Conservation (phyloP, 2,113 vertebrate genomes). For the Dipodomys stephensi region DNA sequence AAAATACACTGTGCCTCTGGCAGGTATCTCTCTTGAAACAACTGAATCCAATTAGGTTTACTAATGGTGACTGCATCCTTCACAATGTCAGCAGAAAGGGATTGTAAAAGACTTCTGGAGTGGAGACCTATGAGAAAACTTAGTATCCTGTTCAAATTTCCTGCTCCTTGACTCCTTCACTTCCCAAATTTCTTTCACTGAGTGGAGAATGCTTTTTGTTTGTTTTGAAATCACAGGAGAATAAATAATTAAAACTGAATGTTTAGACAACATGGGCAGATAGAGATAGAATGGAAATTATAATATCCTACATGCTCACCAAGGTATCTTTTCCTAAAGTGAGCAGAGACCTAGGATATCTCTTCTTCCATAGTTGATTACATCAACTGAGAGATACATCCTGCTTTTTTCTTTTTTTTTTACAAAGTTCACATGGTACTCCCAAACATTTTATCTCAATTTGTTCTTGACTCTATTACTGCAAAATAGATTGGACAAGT, state of each 20-base stretch:
- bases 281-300: background rate
- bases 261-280: background rate
- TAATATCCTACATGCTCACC: background rate
- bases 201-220: background rate
- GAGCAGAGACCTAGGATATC: background rate
- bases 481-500: background rate
- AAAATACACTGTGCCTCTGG: background rate
- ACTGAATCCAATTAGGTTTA: background rate
- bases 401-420: background rate
- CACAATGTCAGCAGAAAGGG: background rate
- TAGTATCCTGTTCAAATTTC: background rate
- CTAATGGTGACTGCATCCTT: background rate
- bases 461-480: background rate
- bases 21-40: background rate
- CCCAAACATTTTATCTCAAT: background rate
- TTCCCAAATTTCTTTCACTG: background rate
- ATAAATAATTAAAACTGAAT: background rate
- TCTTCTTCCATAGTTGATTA: background rate
- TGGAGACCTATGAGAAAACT: background rate
- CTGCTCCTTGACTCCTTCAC: background rate
- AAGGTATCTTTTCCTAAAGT: no score
- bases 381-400: background rate
- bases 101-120: background rate
- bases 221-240: background rate
- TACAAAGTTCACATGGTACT: background rate